Percentiles rank a stretch among this genome's conserved stretches.
Conservation (phyloP, 2,888 invertebrate species). For the Argyresthia albistria region DNA sequence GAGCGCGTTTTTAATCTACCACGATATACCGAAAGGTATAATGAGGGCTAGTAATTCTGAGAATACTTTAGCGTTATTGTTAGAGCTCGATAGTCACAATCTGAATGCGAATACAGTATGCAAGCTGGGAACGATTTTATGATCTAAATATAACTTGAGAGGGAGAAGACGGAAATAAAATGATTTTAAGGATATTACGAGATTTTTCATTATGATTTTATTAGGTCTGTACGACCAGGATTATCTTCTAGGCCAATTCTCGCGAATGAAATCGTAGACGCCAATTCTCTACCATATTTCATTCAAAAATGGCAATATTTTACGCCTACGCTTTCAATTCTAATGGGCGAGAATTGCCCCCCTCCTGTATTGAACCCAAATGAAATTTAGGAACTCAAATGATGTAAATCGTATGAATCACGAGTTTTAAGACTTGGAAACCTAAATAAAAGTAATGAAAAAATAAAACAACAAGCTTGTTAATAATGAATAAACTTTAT, state of each 20-base stretch:
- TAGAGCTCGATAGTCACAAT: conserved; percentile 25
- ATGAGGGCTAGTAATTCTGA: conserved; percentile 27
- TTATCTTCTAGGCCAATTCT: too few relatives aligned
- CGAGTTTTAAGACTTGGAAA: too few relatives aligned
- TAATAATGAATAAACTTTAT: conserved; percentile 69
- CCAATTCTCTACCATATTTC: too few relatives aligned
- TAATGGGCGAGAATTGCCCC: too few relatives aligned
- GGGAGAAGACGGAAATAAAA: not conserved
- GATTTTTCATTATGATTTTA: too few relatives aligned
- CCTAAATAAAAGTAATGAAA: not conserved
- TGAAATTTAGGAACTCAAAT: too few relatives aligned
- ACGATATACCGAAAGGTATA: conserved; percentile 66
- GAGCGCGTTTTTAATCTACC: conserved; percentile 69
- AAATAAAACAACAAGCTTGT: not conserved
- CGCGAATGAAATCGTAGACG: too few relatives aligned
- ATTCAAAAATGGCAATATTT: too few relatives aligned
- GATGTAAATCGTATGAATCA: too few relatives aligned
- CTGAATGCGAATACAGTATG: conserved; percentile 28
- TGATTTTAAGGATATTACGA: not conserved
- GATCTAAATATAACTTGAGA: conserved; percentile 20
- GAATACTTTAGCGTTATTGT: conserved; percentile 29
- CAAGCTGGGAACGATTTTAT: conserved; percentile 26
- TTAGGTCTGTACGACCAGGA: too few relatives aligned
- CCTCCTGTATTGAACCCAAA: too few relatives aligned
- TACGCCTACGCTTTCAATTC: too few relatives aligned